phyloP scores from a whole-genome alignment of 2,888 invertebrate genomes.

The Smittia aterrima region DNA sequence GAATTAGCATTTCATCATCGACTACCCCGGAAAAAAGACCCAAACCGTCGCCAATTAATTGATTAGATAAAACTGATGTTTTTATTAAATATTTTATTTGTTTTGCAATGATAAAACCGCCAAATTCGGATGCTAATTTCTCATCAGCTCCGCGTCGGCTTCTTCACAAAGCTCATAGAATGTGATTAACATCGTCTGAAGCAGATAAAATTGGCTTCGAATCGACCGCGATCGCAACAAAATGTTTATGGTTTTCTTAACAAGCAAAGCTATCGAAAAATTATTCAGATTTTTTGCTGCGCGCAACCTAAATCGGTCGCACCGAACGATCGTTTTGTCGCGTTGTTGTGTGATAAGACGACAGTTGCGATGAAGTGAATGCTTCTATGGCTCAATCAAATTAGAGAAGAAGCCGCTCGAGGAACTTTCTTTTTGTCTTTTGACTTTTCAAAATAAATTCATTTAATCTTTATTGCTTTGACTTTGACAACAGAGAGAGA shows the following conservation, averaged over 20 bases:
- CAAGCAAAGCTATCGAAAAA: slow-evolving; percentile 29
- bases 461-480: slow-evolving; percentile 19
- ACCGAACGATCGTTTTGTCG: neutral
- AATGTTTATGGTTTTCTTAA: slow-evolving; percentile 32
- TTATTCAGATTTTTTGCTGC: slow-evolving; percentile 27
- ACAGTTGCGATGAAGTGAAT: too few relatives aligned
- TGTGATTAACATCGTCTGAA: neutral
- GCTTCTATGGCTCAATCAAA: too few relatives aligned
- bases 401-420: too few relatives aligned
- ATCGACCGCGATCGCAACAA: neutral
- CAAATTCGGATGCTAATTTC: slow-evolving; percentile 39
- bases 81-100: slow-evolving; percentile 37
- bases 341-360: too few relatives aligned
- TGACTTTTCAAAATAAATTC: too few relatives aligned
- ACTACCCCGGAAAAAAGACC: neutral
- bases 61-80: slow-evolving; percentile 42
- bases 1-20: slow-evolving; percentile 39
- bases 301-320: neutral
- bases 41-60: slow-evolving; percentile 35
- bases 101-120: slow-evolving; percentile 38
- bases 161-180: slow-evolving; percentile 33
- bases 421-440: too few relatives aligned
- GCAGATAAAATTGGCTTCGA: slow-evolving; percentile 25
- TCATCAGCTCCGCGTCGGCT: slow-evolving; percentile 3
- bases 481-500: slow-evolving; percentile 1